phyloP scores from a whole-genome alignment of 1,140 invertebrate genomes.

The Fragariocoptes setiger region DNA sequence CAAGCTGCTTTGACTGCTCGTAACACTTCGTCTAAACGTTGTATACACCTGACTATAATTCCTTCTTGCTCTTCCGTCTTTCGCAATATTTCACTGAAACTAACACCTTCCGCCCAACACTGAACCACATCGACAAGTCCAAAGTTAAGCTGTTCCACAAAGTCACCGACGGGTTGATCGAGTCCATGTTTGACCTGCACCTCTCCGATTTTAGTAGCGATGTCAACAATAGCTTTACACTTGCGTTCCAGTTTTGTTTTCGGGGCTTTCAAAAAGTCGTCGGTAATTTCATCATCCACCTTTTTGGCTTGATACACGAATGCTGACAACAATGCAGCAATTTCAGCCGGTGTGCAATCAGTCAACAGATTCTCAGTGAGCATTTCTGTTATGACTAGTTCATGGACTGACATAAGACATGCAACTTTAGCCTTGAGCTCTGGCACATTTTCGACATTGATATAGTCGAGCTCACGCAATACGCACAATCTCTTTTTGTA shows the following conservation, averaged over 20 bases:
- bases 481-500: slow-evolving; percentile 49
- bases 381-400: slow-evolving; percentile 75
- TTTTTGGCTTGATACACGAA: slow-evolving; percentile 62
- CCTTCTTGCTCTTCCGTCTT: slow-evolving; percentile 80
- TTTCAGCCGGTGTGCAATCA: slow-evolving; percentile 49
- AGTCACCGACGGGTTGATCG: slow-evolving; percentile 19
- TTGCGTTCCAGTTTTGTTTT: slow-evolving; percentile 14
- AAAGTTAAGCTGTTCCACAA: slow-evolving; percentile 44
- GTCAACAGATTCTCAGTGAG: slow-evolving; percentile 71
- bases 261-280: slow-evolving; percentile 3
- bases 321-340: slow-evolving; percentile 60
- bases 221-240: slow-evolving; percentile 9
- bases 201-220: slow-evolving; percentile 22
- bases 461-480: slow-evolving; percentile 33
- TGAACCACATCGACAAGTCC: slow-evolving; percentile 70
- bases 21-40: slow-evolving; percentile 69
- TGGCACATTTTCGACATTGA: slow-evolving; percentile 33
- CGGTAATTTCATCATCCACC: slow-evolving; percentile 18
- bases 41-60: slow-evolving; percentile 85
- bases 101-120: slow-evolving; percentile 61
- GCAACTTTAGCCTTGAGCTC: slow-evolving; percentile 69
- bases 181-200: slow-evolving; percentile 24
- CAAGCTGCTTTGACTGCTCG: slow-evolving; percentile 72
- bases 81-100: slow-evolving; percentile 54
- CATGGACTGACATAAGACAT: slow-evolving; percentile 67